phyloP scores from a whole-genome alignment of 1,140 invertebrate species.

The Drosophila kanapiae region DNA sequence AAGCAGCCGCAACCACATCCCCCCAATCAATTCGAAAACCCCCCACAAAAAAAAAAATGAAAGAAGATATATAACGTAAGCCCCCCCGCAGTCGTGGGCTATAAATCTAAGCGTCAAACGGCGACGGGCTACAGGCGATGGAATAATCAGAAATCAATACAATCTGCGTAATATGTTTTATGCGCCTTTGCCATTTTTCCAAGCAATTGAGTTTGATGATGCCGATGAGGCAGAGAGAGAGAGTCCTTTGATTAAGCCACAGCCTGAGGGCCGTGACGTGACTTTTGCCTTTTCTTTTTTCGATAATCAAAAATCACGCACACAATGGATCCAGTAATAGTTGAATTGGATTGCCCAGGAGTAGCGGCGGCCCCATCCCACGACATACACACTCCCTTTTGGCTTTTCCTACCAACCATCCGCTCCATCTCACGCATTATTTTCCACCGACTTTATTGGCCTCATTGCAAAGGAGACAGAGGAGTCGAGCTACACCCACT shows the following conservation, averaged over 20 bases:
- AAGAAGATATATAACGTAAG: neutral
- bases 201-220: conserved; percentile 84
- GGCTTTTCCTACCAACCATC: neutral
- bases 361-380: neutral
- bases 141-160: conserved; percentile 83
- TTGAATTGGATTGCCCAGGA: conserved; percentile 77
- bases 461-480: conserved; percentile 66
- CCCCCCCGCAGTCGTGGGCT: conserved; percentile 39
- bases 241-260: conserved; percentile 58
- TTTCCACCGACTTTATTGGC: conserved; percentile 72
- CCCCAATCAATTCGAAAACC: conserved; percentile 42
- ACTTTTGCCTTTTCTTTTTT: conserved; percentile 53
- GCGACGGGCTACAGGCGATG: conserved; percentile 33
- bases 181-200: conserved; percentile 81
- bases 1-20: conserved; percentile 73
- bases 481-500: conserved; percentile 31
- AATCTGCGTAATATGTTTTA: conserved; percentile 83
- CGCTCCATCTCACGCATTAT: neutral
- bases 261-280: conserved; percentile 72
- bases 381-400: neutral
- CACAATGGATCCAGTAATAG: conserved; percentile 76
- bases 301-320: conserved; percentile 73
- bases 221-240: conserved; percentile 23
- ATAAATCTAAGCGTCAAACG: conserved; percentile 76
- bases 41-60: neutral